Percentiles rank a stretch among this genome's conserved stretches.
These are phyloP conservation scores for Sarcophilus harrisii DNA, from an alignment of 2,797 vertebrate species.

Conservation along the genomic window DNA sequence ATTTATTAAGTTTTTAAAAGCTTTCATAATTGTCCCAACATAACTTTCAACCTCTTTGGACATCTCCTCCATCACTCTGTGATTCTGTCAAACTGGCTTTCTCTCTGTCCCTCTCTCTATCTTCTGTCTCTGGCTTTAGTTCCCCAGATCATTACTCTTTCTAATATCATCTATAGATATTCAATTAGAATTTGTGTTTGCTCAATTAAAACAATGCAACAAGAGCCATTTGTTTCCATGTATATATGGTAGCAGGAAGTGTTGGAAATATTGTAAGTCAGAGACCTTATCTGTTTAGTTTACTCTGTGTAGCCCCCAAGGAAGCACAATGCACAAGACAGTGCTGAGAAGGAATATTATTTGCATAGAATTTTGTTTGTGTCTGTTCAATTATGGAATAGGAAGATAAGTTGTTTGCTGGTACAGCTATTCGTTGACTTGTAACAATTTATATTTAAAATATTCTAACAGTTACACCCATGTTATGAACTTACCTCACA, in stretches of 20 bases:
- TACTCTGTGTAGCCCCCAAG: not conserved
- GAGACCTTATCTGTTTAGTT: not conserved
- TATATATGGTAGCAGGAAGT: not conserved
- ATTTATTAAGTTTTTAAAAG: not conserved
- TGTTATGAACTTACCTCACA: not conserved
- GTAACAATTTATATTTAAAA: not conserved
- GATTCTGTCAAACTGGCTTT: not conserved
- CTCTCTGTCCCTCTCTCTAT: not conserved
- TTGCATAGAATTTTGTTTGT: not conserved
- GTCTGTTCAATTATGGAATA: not conserved
- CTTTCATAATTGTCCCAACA: not conserved
- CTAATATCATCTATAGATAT: not conserved
- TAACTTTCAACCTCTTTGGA: not conserved
- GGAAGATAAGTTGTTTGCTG: not conserved
- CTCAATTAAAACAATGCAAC: not conserved
- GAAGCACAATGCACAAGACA: not conserved
- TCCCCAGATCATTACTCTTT: not conserved
- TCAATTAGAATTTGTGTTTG: not conserved
- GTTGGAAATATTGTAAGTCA: not conserved
- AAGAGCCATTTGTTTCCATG: not conserved
- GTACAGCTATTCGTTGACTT: not conserved
- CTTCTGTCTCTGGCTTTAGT: not conserved
- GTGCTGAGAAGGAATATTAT: not conserved
- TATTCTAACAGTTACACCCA: not conserved
- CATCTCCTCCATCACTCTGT: not conserved